These are phyloP conservation scores for Volucella inflata DNA, from an alignment of 2,888 invertebrate species.

Conservation along the genomic window DNA sequence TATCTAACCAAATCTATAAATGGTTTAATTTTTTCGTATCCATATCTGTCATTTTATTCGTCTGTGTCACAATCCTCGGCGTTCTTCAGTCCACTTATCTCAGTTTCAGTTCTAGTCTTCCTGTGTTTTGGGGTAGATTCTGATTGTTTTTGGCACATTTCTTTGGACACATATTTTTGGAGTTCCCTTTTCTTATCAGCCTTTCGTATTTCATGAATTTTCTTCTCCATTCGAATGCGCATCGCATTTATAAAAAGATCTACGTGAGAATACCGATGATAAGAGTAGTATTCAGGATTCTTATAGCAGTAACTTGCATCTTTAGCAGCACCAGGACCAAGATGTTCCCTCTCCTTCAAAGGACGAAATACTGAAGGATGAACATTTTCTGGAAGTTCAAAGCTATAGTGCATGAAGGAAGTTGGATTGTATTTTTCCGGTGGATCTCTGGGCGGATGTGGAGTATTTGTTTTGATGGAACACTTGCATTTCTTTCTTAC, in stretches of 20 bases:
- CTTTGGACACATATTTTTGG: neutral
- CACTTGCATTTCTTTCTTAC: constrained; percentile 23
- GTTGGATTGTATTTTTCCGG: constrained; percentile 79
- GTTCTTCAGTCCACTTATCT: too few relatives aligned
- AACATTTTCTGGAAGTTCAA: constrained; percentile 77
- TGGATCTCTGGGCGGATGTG: constrained; percentile 80
- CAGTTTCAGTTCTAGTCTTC: neutral
- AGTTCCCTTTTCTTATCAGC: neutral
- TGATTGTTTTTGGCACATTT: neutral
- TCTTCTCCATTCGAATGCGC: constrained; percentile 76
- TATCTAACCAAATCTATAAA: too few relatives aligned
- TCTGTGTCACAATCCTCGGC: too few relatives aligned
- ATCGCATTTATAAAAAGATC: constrained; percentile 77
- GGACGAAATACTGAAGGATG: constrained; percentile 78
- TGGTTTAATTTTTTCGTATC: too few relatives aligned
- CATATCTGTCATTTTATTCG: too few relatives aligned
- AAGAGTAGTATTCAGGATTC: constrained; percentile 80
- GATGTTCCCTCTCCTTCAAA: constrained; percentile 76
- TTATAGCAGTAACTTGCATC: constrained; percentile 77
- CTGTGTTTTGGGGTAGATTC: neutral
- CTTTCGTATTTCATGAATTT: constrained; percentile 34
- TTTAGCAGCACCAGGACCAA: constrained; percentile 80
- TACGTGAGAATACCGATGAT: constrained; percentile 80
- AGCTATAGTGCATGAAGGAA: constrained; percentile 76
- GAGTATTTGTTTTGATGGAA: constrained; percentile 73